Conservation (phyloP, 2,888 invertebrate genomes). For the Eudemis profundana region DNA sequence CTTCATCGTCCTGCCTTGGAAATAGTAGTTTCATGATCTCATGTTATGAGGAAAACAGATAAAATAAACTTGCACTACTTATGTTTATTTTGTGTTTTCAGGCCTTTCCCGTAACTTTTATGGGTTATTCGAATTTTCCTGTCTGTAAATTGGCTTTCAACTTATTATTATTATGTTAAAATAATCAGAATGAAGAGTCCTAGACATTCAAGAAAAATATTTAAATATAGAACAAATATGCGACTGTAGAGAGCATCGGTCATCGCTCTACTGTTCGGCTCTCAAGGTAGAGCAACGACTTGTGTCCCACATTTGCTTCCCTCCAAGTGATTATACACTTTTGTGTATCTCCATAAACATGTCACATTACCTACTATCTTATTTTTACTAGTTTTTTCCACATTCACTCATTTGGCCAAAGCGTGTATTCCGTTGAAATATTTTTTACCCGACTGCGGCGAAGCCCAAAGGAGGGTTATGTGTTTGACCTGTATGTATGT, state of each 20-base stretch:
- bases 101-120: too few species aligned
- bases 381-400: too few species aligned
- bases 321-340: background rate
- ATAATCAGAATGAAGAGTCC: background rate
- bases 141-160: too few species aligned
- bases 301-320: conserved; percentile 22
- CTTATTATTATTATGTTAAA: too few species aligned
- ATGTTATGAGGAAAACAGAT: background rate
- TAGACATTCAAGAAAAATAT: background rate
- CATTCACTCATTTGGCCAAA: too few species aligned
- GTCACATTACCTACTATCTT: background rate
- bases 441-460: too few species aligned
- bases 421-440: too few species aligned
- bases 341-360: conserved; percentile 8
- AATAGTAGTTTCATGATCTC: background rate
- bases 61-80: background rate
- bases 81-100: too few species aligned
- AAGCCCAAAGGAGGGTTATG: too few species aligned
- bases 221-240: background rate
- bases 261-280: conserved; percentile 23
- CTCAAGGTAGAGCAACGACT: conserved; percentile 23
- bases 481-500: too few species aligned
- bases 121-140: too few species aligned
- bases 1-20: too few species aligned
- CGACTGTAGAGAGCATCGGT: background rate